Percentiles rank a stretch among this genome's conserved stretches.
These are phyloP conservation scores for Agonopterix subpropinquella DNA, from an alignment of 2,888 invertebrate species.

Conservation along the genomic window DNA sequence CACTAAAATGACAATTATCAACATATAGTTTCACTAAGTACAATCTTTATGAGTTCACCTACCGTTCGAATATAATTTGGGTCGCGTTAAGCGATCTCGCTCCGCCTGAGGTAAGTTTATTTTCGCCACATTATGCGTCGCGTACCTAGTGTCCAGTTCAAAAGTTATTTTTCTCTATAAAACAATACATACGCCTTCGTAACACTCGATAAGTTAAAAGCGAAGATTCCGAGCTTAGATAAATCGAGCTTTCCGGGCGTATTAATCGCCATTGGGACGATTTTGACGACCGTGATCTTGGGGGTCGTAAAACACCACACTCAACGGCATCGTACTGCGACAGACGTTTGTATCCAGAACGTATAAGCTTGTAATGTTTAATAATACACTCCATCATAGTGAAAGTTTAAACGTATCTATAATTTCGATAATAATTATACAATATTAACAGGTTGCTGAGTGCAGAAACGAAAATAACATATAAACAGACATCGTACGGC, in stretches of 20 bases:
- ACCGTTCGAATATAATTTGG: background rate
- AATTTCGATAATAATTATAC: background rate
- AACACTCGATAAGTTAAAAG: background rate
- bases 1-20: background rate
- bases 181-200: background rate
- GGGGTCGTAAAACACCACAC: background rate
- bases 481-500: too few relatives aligned
- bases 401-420: background rate
- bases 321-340: background rate
- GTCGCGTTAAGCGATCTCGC: background rate
- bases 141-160: conserved; percentile 1
- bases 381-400: too few relatives aligned
- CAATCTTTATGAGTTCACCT: background rate
- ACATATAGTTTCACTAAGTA: background rate
- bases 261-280: background rate
- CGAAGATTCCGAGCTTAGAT: background rate
- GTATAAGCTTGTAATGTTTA: background rate
- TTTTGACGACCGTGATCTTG: background rate
- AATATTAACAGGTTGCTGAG: too few relatives aligned
- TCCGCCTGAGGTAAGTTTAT: background rate
- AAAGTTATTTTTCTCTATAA: conserved; percentile 6
- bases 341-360: background rate
- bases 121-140: background rate
- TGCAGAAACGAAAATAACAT: too few relatives aligned
- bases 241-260: background rate